These are phyloP conservation scores for Trogon surrucura DNA, from an alignment of 2,113 vertebrate species.

Conservation along the genomic window DNA sequence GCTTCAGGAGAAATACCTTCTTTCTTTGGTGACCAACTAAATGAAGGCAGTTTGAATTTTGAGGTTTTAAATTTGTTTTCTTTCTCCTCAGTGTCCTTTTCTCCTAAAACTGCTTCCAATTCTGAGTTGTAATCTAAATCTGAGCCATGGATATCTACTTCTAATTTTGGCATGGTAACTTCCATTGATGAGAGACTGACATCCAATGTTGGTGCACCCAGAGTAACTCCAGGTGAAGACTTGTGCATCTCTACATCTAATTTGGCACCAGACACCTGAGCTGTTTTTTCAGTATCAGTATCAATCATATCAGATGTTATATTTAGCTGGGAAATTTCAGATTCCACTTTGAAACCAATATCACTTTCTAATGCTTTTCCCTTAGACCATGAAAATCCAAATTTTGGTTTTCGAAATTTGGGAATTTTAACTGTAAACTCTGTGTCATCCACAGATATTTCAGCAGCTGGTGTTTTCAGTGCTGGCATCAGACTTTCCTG, in stretches of 20 bases:
- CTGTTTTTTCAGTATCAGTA: background rate
- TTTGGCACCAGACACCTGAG: background rate
- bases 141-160: background rate
- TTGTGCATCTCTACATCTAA: background rate
- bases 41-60: slow-evolving; percentile 71
- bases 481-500: background rate
- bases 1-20: background rate
- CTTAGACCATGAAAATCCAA: slow-evolving; percentile 2
- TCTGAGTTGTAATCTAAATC: background rate
- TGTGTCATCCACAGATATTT: background rate
- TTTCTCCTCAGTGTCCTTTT: background rate
- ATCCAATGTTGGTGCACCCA: background rate
- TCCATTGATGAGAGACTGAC: background rate
- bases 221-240: background rate
- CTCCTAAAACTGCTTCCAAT: background rate
- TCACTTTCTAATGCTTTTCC: background rate
- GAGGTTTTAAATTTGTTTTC: slow-evolving; percentile 54
- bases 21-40: slow-evolving; percentile 57
- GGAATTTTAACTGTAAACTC: slow-evolving; percentile 18
- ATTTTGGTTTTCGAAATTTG: background rate
- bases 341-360: fast-evolving
- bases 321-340: background rate
- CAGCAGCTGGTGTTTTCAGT: background rate
- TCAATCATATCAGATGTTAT: background rate
- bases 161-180: background rate